These are phyloP conservation scores for Leguminivora glycinivorella DNA, from an alignment of 1,140 invertebrate genomes.

Conservation along the genomic window DNA sequence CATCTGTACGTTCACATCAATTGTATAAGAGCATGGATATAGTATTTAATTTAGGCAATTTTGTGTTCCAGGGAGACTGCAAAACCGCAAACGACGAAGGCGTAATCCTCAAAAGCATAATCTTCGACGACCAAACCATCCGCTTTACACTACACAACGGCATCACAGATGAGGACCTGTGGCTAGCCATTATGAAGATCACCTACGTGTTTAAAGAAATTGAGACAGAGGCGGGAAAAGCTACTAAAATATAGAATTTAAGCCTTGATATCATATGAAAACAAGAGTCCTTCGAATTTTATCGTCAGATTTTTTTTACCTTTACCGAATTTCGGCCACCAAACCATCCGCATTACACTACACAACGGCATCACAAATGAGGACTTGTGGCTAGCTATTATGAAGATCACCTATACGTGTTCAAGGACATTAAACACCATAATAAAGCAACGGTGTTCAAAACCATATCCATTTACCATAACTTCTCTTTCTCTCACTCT, in stretches of 20 bases:
- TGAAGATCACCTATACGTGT: constrained; percentile 71
- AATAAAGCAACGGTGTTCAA: too few species aligned
- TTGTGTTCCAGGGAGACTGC: constrained; percentile 57
- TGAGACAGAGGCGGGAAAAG: constrained; percentile 38
- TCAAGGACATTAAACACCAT: constrained; percentile 68
- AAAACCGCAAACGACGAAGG: constrained; percentile 67
- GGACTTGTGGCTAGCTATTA: constrained; percentile 66
- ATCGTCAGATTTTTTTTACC: too few species aligned
- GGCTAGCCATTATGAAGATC: constrained; percentile 72
- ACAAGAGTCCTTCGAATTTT: too few species aligned
- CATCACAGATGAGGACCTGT: constrained; percentile 60
- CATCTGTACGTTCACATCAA: too few species aligned
- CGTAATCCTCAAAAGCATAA: constrained; percentile 61
- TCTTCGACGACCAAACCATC: constrained; percentile 55
- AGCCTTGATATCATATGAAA: too few species aligned
- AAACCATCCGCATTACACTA: constrained; percentile 56
- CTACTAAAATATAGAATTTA: constrained; percentile 14
- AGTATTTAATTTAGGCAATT: not conserved
- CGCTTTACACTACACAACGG: constrained; percentile 58
- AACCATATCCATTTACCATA: too few species aligned
- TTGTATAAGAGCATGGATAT: too few species aligned
- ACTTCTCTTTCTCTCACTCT: too few species aligned
- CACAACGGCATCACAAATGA: constrained; percentile 61
- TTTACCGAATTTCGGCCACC: constrained; percentile 56
- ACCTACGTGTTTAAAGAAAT: constrained; percentile 68